Conservation (phyloP, 2,797 vertebrate genomes). For the Danio kyathit region DNA sequence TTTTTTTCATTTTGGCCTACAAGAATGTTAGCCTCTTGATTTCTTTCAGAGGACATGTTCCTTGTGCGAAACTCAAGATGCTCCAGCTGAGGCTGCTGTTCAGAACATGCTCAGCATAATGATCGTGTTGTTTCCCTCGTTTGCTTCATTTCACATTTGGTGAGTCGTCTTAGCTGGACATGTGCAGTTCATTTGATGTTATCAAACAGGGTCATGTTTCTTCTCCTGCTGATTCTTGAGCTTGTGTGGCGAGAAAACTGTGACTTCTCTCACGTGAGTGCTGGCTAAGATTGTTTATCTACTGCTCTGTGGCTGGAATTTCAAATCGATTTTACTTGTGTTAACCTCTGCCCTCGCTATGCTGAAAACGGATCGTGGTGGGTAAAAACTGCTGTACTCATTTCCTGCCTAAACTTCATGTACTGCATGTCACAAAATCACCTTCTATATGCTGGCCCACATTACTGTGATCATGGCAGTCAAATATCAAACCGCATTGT, state of each 20-base stretch:
- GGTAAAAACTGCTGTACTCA: not conserved
- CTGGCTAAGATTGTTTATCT: not conserved
- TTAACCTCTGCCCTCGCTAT: not conserved
- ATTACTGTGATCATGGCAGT: not conserved
- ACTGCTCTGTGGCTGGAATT: not conserved
- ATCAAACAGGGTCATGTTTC: not conserved
- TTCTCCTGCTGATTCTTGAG: not conserved
- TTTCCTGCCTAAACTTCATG: not conserved
- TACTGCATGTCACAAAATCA: not conserved
- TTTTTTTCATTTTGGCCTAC: no score
- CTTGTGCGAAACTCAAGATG: not conserved
- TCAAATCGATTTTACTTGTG: not conserved
- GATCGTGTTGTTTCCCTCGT: not conserved
- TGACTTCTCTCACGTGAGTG: not conserved
- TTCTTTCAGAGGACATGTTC: not conserved
- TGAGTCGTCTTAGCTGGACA: not conserved
- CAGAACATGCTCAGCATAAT: not conserved
- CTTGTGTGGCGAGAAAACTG: not conserved
- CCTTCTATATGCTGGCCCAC: not conserved
- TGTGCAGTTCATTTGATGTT: not conserved
- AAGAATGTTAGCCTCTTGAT: not conserved
- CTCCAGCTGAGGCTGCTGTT: not conserved
- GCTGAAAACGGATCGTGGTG: not conserved
- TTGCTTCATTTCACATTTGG: not conserved
- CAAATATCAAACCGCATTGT: not conserved